Evolutionary conservation across 2,888 invertebrate genomes (phyloP).

Genomic region (Chorisops tibialis): DNA sequence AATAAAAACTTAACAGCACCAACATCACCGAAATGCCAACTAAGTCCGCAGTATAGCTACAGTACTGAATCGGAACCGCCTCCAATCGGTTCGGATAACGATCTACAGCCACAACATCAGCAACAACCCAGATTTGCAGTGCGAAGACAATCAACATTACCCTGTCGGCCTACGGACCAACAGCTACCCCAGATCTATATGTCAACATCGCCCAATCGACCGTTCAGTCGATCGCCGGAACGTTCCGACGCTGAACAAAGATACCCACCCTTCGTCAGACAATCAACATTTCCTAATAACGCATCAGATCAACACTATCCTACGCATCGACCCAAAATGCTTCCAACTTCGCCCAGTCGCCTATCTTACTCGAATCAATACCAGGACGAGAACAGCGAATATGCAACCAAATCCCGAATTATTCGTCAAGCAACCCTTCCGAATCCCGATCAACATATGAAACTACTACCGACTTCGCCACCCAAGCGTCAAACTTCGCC

Average conservation of each 20-base stretch:
- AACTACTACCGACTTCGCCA: constrained; percentile 50
- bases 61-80: constrained; percentile 42
- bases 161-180: constrained; percentile 40
- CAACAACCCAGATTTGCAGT: constrained; percentile 37
- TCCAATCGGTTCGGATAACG: constrained; percentile 31
- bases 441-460: constrained; percentile 50
- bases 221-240: constrained; percentile 49
- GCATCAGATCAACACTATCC: constrained; percentile 27
- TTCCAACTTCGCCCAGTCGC: constrained; percentile 46
- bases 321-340: constrained; percentile 39
- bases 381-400: constrained; percentile 29
- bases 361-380: constrained; percentile 36
- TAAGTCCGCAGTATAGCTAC: constrained; percentile 45
- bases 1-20: constrained; percentile 48
- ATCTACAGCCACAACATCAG: constrained; percentile 39
- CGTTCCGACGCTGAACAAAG: constrained; percentile 44
- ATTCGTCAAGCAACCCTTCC: constrained; percentile 49
- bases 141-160: constrained; percentile 50
- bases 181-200: constrained; percentile 43
- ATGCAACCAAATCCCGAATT: constrained; percentile 41
- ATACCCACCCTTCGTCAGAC: constrained; percentile 49
- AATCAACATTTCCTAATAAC: constrained; percentile 49
- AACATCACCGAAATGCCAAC: constrained; percentile 48
- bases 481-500: constrained; percentile 50
- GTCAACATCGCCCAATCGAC: constrained; percentile 50